Conservation (phyloP, 2,113 vertebrate species). For the Gobiocypris rarus region DNA sequence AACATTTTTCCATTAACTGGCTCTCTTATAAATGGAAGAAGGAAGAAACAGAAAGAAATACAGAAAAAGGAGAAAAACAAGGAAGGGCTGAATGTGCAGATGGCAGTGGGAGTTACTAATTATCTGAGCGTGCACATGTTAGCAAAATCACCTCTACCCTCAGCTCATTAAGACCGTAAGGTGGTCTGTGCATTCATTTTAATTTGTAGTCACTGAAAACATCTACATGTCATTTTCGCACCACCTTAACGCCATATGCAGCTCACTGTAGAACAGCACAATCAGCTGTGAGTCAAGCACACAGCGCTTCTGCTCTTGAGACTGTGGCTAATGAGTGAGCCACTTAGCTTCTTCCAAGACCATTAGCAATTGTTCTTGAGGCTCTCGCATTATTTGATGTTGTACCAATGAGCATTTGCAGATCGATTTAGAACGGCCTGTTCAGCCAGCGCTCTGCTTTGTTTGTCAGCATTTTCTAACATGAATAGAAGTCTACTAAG, state of each 20-base stretch:
- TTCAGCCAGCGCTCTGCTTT: conserved; percentile 19
- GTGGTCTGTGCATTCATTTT: conserved; percentile 36
- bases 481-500: conserved; percentile 16
- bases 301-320: background rate
- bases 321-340: conserved; percentile 19
- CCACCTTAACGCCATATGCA: conserved; percentile 33
- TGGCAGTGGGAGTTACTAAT: conserved; percentile 70
- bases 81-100: conserved; percentile 68
- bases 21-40: conserved; percentile 33
- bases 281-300: conserved; percentile 19
- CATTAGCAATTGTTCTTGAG: conserved; percentile 29
- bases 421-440: background rate
- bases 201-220: conserved; percentile 31
- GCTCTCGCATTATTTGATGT: conserved; percentile 13
- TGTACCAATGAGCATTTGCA: background rate
- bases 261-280: conserved; percentile 1
- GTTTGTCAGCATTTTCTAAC: conserved; percentile 19
- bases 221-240: conserved; percentile 19
- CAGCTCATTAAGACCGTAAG: conserved; percentile 64
- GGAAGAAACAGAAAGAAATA: background rate
- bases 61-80: conserved; percentile 58
- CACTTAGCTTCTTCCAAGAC: conserved; percentile 20
- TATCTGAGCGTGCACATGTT: conserved; percentile 70
- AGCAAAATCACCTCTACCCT: conserved; percentile 68
- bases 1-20: background rate